A percentile compares a stretch with the other conserved stretches of the same genome.
Evolutionary conservation across 1,140 invertebrate genomes (phyloP).

Genomic region (Eumaeus atala): DNA sequence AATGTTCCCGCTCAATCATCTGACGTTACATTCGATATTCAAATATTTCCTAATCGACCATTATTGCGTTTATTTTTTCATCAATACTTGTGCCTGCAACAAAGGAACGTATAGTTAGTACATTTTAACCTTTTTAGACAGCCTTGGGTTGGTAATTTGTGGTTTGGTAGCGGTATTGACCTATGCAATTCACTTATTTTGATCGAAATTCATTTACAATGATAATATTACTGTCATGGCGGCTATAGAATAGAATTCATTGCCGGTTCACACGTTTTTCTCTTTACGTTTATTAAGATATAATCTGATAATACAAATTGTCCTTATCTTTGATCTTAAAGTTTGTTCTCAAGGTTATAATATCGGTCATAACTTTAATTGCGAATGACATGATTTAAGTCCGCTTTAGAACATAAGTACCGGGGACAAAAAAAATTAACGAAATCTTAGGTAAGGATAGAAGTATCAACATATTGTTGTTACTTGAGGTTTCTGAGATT

Average conservation of each 20-base stretch:
- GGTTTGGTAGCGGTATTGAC: constrained; percentile 41
- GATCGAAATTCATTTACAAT: constrained; percentile 30
- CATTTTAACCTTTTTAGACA: constrained; percentile 47
- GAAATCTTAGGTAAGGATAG: too few species aligned
- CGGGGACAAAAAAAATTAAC: too few species aligned
- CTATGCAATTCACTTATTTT: constrained; percentile 38
- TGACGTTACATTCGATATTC: constrained; percentile 4
- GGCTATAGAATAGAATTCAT: constrained; percentile 14
- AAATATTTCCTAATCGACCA: constrained; percentile 11
- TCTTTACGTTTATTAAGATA: too few species aligned
- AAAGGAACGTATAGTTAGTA: constrained; percentile 43
- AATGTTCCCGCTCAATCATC: too few species aligned
- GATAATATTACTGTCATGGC: constrained; percentile 18
- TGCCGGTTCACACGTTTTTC: constrained; percentile 24
- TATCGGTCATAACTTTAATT: too few species aligned
- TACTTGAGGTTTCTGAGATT: too few species aligned
- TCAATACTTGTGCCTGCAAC: constrained; percentile 45
- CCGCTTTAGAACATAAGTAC: too few species aligned
- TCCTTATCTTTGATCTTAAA: too few species aligned
- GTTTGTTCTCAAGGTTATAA: too few species aligned
- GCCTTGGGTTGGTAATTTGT: constrained; percentile 46
- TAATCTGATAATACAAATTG: too few species aligned
- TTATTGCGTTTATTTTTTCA: constrained; percentile 21
- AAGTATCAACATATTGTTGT: too few species aligned
- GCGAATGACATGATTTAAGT: too few species aligned